Conservation (phyloP, 2,888 invertebrate genomes). For the Scaptomyza reducta region DNA sequence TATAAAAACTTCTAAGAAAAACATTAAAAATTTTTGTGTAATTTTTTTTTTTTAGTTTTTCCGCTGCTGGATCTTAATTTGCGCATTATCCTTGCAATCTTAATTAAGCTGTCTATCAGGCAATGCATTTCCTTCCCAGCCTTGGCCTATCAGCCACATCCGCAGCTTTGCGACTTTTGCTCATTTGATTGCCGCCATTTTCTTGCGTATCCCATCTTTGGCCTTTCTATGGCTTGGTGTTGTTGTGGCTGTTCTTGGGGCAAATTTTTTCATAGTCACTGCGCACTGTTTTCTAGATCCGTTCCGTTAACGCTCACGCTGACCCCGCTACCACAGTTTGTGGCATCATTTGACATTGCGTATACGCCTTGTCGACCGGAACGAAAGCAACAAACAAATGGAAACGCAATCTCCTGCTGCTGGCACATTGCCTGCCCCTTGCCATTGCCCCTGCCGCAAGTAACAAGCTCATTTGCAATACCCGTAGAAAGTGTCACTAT, state of each 20-base stretch:
- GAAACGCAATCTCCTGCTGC: conserved; percentile 10
- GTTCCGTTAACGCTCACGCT: conserved; percentile 35
- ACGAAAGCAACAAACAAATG: conserved; percentile 23
- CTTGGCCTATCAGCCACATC: conserved; percentile 14
- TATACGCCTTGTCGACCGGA: conserved; percentile 32
- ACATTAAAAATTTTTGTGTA: conserved; percentile 9
- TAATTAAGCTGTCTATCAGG: conserved; percentile 63
- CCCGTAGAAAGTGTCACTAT: background rate
- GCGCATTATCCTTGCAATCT: conserved; percentile 63
- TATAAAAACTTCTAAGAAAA: conserved; percentile 17
- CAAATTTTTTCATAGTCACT: conserved; percentile 25
- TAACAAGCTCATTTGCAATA: conserved; percentile 15
- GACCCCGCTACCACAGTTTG: conserved; percentile 3
- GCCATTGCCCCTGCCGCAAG: conserved; percentile 9
- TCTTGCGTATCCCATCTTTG: conserved; percentile 20
- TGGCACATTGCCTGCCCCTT: conserved; percentile 14
- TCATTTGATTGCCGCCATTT: conserved; percentile 58
- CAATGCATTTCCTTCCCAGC: conserved; percentile 10
- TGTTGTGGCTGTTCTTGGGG: conserved; percentile 12
- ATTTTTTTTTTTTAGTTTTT: background rate
- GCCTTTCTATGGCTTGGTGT: background rate
- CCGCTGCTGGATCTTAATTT: conserved; percentile 52
- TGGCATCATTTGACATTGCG: conserved; percentile 32
- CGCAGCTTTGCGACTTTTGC: conserved; percentile 28
- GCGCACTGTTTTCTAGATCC: conserved; percentile 39